Base-by-base conservation (phyloP, 2,888 invertebrate species). In the Andrena hattorfiana region DNA sequence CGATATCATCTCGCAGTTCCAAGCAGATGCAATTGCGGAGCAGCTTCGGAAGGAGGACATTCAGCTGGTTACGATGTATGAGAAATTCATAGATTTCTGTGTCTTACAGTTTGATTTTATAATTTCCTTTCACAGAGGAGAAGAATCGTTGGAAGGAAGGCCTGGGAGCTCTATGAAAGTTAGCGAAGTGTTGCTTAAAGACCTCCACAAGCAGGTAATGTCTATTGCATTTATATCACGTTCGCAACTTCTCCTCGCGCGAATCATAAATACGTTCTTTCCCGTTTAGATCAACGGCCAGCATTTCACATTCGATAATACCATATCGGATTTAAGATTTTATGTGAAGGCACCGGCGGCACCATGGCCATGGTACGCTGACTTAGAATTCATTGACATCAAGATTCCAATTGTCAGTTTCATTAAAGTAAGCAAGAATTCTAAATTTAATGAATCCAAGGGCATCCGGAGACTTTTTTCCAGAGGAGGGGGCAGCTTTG, bases 11-110 rank as follows among this genome's bases (percentile, higher is more conserved):
- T 51, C 59, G 7, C 67, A 87, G 20, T 91, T 85, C 79, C 26
- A 81, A 64, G n/a, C 72, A 56, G 32, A 80, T 49, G 10, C 23
- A 3, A 86, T 91, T 20, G 73, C 54, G 26, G 3, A 68, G 6
- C 51, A 10, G 0, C 48, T 92, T 48, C 30, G 26, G 16, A 26
- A 7, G 2, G n/a, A 77, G 3, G 10, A 30, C 1, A 56, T 89
- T 28, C 67, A 84, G 13, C 49, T 91, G 16, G 56, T 89, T 49
- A 85, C 89, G 60, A 84, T 91, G 92, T 92, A 90, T 26, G 20
- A 54, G 16, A 64, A 54, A 59, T 74, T 35, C 77, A 32, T 75
- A 51, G 23, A 5, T 56, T 60, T 32, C 0, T 16, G 20, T 64
- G 4, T 23, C 20, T n/a, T 1, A 28, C 23, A 66, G 30, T 66